Conservation (phyloP, 2,113 vertebrate genomes). For the Chrysochloris asiatica region DNA sequence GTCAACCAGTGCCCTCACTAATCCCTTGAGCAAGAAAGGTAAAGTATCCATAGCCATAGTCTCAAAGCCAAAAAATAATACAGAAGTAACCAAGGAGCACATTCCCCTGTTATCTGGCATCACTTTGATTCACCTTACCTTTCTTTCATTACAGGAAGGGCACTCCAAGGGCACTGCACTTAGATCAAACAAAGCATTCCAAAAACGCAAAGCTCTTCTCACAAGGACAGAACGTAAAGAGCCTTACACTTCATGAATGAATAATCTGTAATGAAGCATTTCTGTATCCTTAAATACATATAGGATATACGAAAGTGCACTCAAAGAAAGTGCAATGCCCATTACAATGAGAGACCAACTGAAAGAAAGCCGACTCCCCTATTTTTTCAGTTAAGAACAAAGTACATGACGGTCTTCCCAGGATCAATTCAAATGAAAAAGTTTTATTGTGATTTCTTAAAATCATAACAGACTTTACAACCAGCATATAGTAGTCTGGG, state of each 20-base stretch:
- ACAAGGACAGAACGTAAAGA: conserved; percentile 56
- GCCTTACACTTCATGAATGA: conserved; percentile 78
- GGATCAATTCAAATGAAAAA: conserved; percentile 20
- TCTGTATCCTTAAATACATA: not conserved
- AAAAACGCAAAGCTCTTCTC: conserved; percentile 77
- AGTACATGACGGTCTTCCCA: not conserved
- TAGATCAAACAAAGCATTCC: conserved; percentile 81
- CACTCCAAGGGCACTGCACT: conserved; percentile 79
- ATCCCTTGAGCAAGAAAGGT: conserved; percentile 64
- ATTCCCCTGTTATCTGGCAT: conserved; percentile 85
- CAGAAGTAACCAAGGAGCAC: conserved; percentile 71
- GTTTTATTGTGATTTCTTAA: conserved; percentile 5
- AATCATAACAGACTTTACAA: conserved; percentile 4
- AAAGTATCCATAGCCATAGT: conserved; percentile 17
- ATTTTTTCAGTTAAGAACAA: not conserved
- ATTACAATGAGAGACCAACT: not conserved
- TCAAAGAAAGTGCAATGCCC: not conserved
- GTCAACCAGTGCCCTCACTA: conserved; percentile 50
- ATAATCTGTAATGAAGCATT: not conserved
- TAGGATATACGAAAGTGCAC: not conserved
- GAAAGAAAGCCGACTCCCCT: not conserved
- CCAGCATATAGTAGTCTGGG: not conserved
- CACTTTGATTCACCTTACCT: conserved; percentile 80
- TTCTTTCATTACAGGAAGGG: conserved; percentile 84
- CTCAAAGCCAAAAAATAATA: conserved; percentile 73